Conservation (phyloP, 2,797 vertebrate genomes). For the Onychomys torridus region DNA sequence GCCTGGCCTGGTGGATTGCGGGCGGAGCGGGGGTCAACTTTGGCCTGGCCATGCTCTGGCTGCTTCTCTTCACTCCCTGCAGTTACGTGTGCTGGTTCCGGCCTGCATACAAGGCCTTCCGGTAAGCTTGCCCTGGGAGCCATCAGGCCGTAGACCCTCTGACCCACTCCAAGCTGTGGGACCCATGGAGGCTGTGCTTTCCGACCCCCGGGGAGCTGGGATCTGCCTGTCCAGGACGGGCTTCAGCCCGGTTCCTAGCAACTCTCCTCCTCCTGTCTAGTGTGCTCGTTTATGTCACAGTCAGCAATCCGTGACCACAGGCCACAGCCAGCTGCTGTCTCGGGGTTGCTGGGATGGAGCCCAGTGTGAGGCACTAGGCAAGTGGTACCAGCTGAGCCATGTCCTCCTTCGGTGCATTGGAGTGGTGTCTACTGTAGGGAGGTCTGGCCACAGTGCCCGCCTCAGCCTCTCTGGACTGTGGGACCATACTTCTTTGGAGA, state of each 20-base stretch:
- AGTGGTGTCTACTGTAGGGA: not conserved
- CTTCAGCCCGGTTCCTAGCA: no score
- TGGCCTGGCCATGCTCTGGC: slow-evolving; percentile 95
- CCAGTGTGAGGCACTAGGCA: no score
- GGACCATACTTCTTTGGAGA: no score
- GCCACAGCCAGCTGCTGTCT: no score
- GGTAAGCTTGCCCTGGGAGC: slow-evolving; percentile 87
- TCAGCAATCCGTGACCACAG: fast-evolving
- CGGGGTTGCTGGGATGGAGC: not conserved
- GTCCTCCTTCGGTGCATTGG: not conserved
- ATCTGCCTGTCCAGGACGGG: no score
- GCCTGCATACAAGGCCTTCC: slow-evolving; percentile 97
- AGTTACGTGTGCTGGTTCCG: slow-evolving; percentile 97
- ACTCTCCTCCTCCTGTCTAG: fast-evolving
- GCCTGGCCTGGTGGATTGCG: slow-evolving; percentile 96
- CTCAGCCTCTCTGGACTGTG: not conserved
- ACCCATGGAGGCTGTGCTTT: not conserved
- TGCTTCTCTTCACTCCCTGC: slow-evolving; percentile 96
- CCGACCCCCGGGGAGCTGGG: not conserved
- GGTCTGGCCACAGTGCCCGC: not conserved
- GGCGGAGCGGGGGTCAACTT: slow-evolving; percentile 91
- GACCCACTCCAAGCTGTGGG: no score
- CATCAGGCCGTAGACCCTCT: no score
- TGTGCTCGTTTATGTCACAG: fast-evolving
- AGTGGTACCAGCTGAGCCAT: not conserved